Evolutionary conservation across 2,113 vertebrate species (phyloP).

Genomic region (Diadophis punctatus): DNA sequence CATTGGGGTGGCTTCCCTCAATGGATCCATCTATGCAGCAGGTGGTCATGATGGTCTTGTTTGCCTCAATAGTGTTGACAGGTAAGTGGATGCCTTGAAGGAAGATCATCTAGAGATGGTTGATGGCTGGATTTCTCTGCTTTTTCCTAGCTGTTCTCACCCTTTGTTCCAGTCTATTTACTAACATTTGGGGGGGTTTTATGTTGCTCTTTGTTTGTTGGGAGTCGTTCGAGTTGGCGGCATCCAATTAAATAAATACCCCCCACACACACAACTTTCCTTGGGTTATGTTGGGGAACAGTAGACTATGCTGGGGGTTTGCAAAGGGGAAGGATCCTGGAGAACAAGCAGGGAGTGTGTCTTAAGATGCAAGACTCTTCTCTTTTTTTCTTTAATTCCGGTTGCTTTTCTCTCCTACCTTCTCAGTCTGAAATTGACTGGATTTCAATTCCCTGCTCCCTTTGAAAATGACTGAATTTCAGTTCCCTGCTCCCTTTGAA

Average conservation of each 20-base stretch:
- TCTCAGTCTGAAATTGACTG: not conserved
- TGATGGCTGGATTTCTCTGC: not conserved
- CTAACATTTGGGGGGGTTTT: not conserved
- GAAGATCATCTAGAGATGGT: not conserved
- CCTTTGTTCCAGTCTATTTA: not conserved
- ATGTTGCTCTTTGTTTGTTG: not conserved
- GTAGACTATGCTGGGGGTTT: not conserved
- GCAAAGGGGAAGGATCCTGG: not conserved
- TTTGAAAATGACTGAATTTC: no score
- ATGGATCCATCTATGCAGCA: constrained; percentile 60
- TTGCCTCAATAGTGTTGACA: constrained; percentile 63
- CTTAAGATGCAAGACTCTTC: not conserved
- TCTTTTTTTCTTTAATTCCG: not conserved
- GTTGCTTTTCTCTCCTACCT: not conserved
- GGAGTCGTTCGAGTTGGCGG: not conserved
- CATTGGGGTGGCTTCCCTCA: constrained; percentile 60
- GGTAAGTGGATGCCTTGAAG: constrained; percentile 27
- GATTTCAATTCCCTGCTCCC: not conserved
- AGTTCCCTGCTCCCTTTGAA: no score
- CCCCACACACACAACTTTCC: not conserved
- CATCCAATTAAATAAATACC: not conserved
- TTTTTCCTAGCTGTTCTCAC: not conserved
- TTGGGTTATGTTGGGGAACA: not conserved
- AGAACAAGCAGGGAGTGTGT: not conserved
- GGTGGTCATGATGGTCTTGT: constrained; percentile 61